These are phyloP conservation scores for Lepilemur ruficaudatus DNA, from an alignment of 2,797 vertebrate genomes.

Conservation along the genomic window DNA sequence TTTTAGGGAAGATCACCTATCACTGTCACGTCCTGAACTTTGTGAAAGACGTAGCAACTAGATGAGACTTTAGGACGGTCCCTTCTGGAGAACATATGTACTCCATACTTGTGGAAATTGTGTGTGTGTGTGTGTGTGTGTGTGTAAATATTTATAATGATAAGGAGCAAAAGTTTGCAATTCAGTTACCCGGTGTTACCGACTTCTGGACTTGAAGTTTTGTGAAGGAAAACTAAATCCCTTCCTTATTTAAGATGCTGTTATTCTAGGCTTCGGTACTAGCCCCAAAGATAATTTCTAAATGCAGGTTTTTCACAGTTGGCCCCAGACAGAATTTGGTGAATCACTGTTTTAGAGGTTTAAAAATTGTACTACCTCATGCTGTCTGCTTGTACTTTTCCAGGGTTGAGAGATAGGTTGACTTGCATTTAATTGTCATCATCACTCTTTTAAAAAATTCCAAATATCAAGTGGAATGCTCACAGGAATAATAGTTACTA, in stretches of 20 bases:
- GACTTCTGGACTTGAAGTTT: not conserved
- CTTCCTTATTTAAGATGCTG: not conserved
- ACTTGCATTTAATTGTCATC: not conserved
- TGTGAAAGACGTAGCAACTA: not conserved
- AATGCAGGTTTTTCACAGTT: not conserved
- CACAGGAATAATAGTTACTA: not conserved
- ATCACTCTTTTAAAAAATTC: not conserved
- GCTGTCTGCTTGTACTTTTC: not conserved
- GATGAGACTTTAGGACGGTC: not conserved
- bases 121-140: not conserved
- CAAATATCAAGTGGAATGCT: not conserved
- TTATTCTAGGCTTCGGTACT: not conserved
- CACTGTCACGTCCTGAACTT: not conserved
- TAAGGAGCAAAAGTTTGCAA: not conserved
- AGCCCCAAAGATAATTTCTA: not conserved
- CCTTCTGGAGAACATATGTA: not conserved
- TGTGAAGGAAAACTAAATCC: not conserved
- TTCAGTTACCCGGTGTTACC: not conserved
- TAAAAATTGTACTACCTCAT: not conserved
- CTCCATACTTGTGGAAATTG: not conserved
- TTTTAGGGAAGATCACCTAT: not conserved
- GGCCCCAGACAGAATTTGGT: not conserved
- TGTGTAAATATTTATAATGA: not conserved
- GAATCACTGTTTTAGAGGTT: not conserved
- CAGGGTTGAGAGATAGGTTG: not conserved